Percentiles rank a stretch among this genome's conserved stretches.
Evolutionary conservation across 2,888 invertebrate species (phyloP).

Genomic region (Macrophya alboannulata): DNA sequence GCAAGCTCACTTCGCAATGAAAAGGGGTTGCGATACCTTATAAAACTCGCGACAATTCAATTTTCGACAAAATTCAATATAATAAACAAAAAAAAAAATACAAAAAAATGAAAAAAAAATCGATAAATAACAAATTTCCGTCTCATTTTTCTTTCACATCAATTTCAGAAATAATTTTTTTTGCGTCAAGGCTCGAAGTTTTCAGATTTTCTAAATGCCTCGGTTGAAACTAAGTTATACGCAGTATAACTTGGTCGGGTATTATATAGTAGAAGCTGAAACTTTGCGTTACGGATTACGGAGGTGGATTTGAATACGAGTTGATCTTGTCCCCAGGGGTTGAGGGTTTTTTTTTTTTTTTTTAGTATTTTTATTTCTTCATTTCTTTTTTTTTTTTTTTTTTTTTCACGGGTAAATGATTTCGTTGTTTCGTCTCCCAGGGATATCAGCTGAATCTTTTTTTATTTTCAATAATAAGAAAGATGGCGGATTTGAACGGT

Average conservation of each 20-base stretch:
- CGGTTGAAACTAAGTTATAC: not conserved
- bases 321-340: slow-evolving; percentile 40
- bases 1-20: not conserved
- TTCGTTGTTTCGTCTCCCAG: not conserved
- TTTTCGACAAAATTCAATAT: not conserved
- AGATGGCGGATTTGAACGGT: not conserved
- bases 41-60: not conserved
- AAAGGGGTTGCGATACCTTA: not conserved
- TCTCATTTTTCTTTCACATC: not conserved
- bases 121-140: too few relatives aligned
- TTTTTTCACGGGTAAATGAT: not conserved
- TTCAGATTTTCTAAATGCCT: not conserved
- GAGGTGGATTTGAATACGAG: slow-evolving; percentile 39
- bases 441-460: not conserved
- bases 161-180: not conserved
- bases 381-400: not conserved
- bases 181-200: not conserved
- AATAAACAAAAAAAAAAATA: not conserved
- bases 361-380: not conserved
- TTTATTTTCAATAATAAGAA: not conserved
- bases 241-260: not conserved
- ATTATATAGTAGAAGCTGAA: slow-evolving; percentile 40
- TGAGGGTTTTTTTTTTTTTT: not conserved
- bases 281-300: slow-evolving; percentile 50
- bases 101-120: too few relatives aligned